Conservation (phyloP, 2,113 vertebrate genomes). For the Antechinus flavipes region DNA sequence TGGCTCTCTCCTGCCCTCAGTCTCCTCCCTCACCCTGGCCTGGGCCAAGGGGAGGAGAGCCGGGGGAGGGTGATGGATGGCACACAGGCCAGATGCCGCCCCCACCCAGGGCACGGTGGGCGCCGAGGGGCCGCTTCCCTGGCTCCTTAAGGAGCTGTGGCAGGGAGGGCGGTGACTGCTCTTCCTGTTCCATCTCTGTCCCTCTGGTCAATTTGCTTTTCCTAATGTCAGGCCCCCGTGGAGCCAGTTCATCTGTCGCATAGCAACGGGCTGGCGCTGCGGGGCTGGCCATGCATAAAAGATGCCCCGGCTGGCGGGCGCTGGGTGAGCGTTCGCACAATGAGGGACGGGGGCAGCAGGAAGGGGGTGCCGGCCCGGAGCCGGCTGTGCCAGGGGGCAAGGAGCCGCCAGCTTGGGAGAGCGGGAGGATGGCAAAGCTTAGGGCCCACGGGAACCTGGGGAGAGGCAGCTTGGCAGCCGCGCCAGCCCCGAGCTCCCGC, state of each 20-base stretch:
- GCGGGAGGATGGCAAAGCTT: background rate
- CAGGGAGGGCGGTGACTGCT: slow-evolving; percentile 88
- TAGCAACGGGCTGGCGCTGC: slow-evolving; percentile 95
- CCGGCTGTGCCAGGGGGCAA: no score
- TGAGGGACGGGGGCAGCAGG: slow-evolving; percentile 90
- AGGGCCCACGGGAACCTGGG: background rate
- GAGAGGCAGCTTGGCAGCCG: background rate
- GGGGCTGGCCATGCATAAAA: slow-evolving; percentile 98
- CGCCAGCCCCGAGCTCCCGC: background rate
- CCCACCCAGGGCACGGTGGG: background rate
- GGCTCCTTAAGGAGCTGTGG: slow-evolving; percentile 86
- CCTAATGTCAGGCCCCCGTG: slow-evolving; percentile 98
- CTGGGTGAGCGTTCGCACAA: slow-evolving; percentile 91
- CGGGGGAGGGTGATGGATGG: background rate
- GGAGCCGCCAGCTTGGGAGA: slow-evolving; percentile 61
- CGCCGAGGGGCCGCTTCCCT: slow-evolving; percentile 79
- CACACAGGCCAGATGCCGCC: background rate
- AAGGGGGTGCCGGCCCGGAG: slow-evolving; percentile 83
- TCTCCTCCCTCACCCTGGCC: background rate
- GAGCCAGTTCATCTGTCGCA: slow-evolving; percentile 94
- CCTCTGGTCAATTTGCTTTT: slow-evolving; percentile 99
- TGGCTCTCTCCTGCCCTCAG: background rate
- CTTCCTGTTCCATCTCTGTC: slow-evolving; percentile 98
- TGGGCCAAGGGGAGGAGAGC: slow-evolving; percentile 57
- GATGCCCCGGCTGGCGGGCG: slow-evolving; percentile 94